These are phyloP conservation scores for Ametastegia equiseti DNA, from an alignment of 2,888 invertebrate genomes.

Conservation along the genomic window DNA sequence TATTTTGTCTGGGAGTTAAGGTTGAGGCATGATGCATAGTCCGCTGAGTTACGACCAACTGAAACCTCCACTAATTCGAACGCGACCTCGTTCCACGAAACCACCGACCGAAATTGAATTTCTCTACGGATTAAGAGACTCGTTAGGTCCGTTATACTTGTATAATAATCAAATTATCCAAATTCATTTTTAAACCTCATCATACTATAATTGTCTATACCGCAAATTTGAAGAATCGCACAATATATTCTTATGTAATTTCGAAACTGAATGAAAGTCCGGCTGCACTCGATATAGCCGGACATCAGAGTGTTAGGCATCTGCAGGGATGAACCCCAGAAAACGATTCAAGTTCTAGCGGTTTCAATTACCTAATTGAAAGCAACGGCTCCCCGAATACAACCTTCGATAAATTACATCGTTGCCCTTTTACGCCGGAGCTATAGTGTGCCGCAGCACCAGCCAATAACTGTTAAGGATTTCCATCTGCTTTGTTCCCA, in stretches of 20 bases:
- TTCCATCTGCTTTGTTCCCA: slow-evolving; percentile 70
- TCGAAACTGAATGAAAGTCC: slow-evolving; percentile 27
- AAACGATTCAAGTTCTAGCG: slow-evolving; percentile 50
- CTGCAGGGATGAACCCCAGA: slow-evolving; percentile 10
- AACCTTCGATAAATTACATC: slow-evolving; percentile 57
- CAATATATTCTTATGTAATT: background rate
- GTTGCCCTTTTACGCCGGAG: slow-evolving; percentile 47
- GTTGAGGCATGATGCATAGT: slow-evolving; percentile 41
- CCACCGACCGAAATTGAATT: slow-evolving; percentile 41
- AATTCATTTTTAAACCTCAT: background rate
- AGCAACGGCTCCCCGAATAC: slow-evolving; percentile 60
- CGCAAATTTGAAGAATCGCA: background rate
- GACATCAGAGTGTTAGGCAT: background rate
- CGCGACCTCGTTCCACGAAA: slow-evolving; percentile 27
- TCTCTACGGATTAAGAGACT: slow-evolving; percentile 24
- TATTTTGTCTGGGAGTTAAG: slow-evolving; percentile 45
- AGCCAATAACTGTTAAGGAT: slow-evolving; percentile 71
- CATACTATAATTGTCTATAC: too few species aligned
- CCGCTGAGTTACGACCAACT: slow-evolving; percentile 40
- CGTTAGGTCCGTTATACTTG: slow-evolving; percentile 8
- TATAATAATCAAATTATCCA: background rate
- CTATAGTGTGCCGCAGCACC: slow-evolving; percentile 46
- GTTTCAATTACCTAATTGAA: slow-evolving; percentile 72
- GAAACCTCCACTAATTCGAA: slow-evolving; percentile 45
- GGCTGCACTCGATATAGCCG: background rate